Percentiles rank a stretch among this genome's conserved stretches.
Conservation (phyloP, 2,797 vertebrate genomes). For the Heteromormyrus szaboi region DNA sequence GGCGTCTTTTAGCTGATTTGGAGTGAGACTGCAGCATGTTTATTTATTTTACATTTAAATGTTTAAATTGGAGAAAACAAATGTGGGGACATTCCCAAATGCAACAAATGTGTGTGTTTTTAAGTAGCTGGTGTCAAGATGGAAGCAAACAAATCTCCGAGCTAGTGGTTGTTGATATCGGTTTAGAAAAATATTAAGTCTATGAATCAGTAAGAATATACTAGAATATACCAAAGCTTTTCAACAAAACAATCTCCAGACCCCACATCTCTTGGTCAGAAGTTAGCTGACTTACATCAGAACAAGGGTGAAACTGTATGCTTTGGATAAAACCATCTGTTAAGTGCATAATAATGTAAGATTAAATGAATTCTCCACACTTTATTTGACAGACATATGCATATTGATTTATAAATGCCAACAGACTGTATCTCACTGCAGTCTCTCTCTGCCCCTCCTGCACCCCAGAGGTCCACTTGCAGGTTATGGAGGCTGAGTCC, state of each 20-base stretch:
- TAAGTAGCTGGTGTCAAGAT: background rate
- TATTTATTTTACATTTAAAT: background rate
- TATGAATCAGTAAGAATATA: background rate
- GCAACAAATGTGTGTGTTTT: background rate
- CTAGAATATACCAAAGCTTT: background rate
- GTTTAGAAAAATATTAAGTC: background rate
- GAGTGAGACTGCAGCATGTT: background rate
- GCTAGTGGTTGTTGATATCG: background rate
- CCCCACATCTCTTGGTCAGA: background rate
- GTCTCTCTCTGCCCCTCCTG: conserved; percentile 48
- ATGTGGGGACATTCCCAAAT: background rate
- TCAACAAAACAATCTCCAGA: background rate
- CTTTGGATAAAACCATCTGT: background rate
- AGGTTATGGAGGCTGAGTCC: conserved; percentile 76
- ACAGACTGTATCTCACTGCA: background rate
- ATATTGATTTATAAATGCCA: background rate
- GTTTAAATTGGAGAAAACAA: background rate
- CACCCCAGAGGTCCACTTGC: conserved; percentile 72
- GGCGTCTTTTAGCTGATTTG: background rate
- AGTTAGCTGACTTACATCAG: background rate
- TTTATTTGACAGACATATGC: background rate
- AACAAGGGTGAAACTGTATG: background rate
- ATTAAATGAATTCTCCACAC: background rate
- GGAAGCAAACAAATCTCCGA: background rate
- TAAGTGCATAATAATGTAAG: background rate